Conservation (phyloP, 2,797 vertebrate species). For the Geotrypetes seraphini region DNA sequence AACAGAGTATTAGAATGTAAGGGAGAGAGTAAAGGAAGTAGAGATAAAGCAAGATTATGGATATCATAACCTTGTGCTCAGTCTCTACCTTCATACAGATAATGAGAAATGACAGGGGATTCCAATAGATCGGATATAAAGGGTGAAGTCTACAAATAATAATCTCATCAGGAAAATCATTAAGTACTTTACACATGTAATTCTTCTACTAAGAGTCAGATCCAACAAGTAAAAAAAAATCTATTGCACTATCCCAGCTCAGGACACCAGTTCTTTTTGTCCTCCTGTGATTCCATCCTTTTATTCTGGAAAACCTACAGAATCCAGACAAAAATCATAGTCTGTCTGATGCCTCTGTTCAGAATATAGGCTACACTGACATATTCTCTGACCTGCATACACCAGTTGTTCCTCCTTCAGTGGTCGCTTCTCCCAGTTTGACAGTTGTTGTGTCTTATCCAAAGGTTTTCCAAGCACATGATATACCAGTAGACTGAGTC, state of each 20-base stretch:
- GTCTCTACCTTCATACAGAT: no score
- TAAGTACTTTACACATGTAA: slow-evolving; percentile 26
- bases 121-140: slow-evolving; percentile 20
- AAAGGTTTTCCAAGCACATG: slow-evolving; percentile 72
- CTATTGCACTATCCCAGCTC: slow-evolving; percentile 7
- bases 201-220: slow-evolving; percentile 11
- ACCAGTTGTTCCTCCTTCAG: slow-evolving; percentile 68
- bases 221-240: slow-evolving; percentile 11
- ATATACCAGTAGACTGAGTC: slow-evolving; percentile 75
- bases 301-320: no score
- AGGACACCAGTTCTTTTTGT: slow-evolving; percentile 16
- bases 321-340: no score
- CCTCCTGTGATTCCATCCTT: no score
- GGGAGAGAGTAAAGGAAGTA: no score
- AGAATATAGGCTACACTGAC: no score
- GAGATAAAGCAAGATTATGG: no score
- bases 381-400: slow-evolving; percentile 87
- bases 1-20: no score
- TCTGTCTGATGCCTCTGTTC: no score
- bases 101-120: no score
- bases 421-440: slow-evolving; percentile 78
- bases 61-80: no score
- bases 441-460: slow-evolving; percentile 78
- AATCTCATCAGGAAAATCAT: slow-evolving; percentile 26
- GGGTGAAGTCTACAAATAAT: slow-evolving; percentile 22